phyloP scores from a whole-genome alignment of 2,888 invertebrate genomes.

The Nomada fucata region DNA sequence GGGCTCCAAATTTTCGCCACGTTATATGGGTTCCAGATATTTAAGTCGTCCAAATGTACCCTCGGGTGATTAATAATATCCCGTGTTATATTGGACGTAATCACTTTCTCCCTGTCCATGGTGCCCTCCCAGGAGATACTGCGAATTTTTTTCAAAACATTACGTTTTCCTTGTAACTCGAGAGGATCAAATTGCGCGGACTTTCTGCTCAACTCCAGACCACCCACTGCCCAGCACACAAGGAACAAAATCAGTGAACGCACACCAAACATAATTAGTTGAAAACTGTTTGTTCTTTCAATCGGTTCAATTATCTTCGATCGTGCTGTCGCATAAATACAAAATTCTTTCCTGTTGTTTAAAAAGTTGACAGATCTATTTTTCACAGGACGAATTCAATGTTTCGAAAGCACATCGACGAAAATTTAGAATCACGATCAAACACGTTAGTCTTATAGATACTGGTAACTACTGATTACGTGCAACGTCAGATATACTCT shows the following conservation, averaged over 20 bases:
- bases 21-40: slow-evolving; percentile 72
- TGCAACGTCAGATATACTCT: slow-evolving; percentile 74
- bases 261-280: not conserved
- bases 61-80: not conserved
- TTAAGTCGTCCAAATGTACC: slow-evolving; percentile 20
- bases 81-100: not conserved
- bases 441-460: slow-evolving; percentile 27
- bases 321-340: too few species aligned
- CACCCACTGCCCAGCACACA: not conserved
- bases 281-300: not conserved
- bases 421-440: not conserved
- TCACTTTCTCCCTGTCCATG: too few species aligned
- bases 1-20: slow-evolving; percentile 76
- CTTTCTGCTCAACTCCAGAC: not conserved
- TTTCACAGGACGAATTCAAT: too few species aligned
- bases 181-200: not conserved
- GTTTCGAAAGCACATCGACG: not conserved
- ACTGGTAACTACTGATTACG: slow-evolving; percentile 69
- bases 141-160: not conserved
- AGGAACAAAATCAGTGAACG: not conserved
- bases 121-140: not conserved
- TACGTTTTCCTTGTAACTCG: not conserved
- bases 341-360: too few species aligned
- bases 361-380: too few species aligned
- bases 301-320: too few species aligned